phyloP scores from a whole-genome alignment of 2,797 vertebrate species.

The Phrynocephalus guinanensis region DNA sequence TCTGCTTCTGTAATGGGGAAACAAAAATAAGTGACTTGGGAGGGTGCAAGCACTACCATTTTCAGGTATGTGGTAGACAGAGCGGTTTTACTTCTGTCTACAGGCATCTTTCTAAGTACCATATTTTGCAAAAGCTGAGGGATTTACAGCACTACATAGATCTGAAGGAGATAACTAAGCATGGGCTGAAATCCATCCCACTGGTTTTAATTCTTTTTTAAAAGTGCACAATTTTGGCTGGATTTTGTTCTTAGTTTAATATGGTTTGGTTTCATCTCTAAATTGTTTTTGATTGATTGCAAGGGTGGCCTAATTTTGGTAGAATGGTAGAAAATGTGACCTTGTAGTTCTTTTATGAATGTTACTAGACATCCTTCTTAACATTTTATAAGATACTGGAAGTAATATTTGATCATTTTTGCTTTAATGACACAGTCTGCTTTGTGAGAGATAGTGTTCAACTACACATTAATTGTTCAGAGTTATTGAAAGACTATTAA shows the following conservation, averaged over 20 bases:
- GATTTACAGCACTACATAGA: too few species aligned
- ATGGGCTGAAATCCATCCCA: not conserved
- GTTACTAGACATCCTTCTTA: not conserved
- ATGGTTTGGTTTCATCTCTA: not conserved
- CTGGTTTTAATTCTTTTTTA: not conserved
- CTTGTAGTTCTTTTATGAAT: not conserved
- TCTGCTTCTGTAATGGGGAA: too few species aligned
- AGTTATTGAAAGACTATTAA: constrained; percentile 5
- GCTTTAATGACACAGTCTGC: not conserved
- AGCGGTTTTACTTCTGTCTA: too few species aligned
- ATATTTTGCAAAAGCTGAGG: too few species aligned
- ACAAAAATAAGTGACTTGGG: too few species aligned
- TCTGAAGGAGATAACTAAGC: not conserved
- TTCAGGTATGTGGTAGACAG: too few species aligned
- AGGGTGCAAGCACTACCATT: too few species aligned
- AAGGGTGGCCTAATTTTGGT: not conserved
- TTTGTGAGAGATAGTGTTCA: not conserved
- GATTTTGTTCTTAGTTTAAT: not conserved
- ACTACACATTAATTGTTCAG: not conserved
- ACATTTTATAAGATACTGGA: not conserved
- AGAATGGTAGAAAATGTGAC: not conserved
- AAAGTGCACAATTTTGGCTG: not conserved
- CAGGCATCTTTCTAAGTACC: too few species aligned
- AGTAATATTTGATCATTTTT: constrained; percentile 5
- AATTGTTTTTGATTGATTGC: not conserved